Base-by-base conservation (phyloP, 2,113 vertebrate species). In the Dicrurus megarhynchus region DNA sequence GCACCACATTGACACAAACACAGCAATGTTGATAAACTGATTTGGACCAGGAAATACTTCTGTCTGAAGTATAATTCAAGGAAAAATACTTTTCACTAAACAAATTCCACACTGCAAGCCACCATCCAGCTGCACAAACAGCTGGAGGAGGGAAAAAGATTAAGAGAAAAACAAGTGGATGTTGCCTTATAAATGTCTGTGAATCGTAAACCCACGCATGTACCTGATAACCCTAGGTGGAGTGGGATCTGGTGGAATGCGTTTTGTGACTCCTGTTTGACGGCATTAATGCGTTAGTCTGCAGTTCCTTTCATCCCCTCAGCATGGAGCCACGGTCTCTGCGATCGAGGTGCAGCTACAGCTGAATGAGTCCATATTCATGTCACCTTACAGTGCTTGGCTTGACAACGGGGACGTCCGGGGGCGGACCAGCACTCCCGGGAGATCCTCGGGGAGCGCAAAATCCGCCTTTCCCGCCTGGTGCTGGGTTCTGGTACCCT, bases 371-470 rank as follows among this genome's bases (percentile, higher is more conserved):
- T 80, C 67, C 23, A 20, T 28, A 33, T 15, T 15, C 23, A 2
- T 4, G 20, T 30, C 33, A 6, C 4, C 10, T 17, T 21, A 44
- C 28, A n/a, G 22, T 0, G 49, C 57, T 76, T 7, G 28, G 26
- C 21, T 20, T 27, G 18, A 35, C 28, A 24, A 8, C 44, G 2
- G 23, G 10, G 26, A 8, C 6, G 6, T 4, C n/a, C 8, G 7
- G 33, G 32, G 39, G 11, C n/a, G 28, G 24, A 19, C 7, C n/a
- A 52, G 69, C n/a, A 4, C 1, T 2, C 16, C 18, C 1, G 4
- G 9, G 7, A 37, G 44, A 18, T 16, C 12, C 28, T 49, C 28
- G 5, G 15, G 27, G 41, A 2, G 20, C 4, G 2, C 10, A 21
- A 17, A 61, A 14, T 1, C 28, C 9, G 18, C 39, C 35, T 26